These are phyloP conservation scores for Elanus axillaris DNA, from an alignment of 2,113 vertebrate genomes.

Conservation along the genomic window DNA sequence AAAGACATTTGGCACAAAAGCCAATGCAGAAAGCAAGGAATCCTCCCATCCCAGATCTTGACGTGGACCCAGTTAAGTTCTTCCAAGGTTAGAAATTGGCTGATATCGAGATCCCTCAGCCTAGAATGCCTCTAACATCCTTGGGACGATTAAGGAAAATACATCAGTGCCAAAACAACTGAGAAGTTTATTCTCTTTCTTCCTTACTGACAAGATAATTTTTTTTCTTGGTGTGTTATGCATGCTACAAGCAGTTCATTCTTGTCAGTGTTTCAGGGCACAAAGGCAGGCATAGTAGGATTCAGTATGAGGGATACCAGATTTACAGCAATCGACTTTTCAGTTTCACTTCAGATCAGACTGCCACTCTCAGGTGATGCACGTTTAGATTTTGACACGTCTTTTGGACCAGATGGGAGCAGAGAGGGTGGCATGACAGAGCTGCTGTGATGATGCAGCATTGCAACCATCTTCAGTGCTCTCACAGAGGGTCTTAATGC, in stretches of 20 bases:
- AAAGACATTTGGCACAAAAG: slow-evolving; percentile 7
- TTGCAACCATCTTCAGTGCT: neutral
- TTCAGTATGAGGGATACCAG: neutral
- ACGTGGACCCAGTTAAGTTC: neutral
- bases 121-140: neutral
- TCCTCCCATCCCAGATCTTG: neutral
- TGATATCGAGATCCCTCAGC: neutral
- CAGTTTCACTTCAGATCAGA: neutral
- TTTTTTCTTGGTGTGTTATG: neutral
- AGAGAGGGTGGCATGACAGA: neutral
- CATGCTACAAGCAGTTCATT: neutral
- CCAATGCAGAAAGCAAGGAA: neutral
- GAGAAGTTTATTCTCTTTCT: neutral
- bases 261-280: neutral
- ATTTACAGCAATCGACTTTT: neutral
- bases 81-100: neutral
- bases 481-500: neutral
- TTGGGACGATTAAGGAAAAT: neutral
- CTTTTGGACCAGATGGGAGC: neutral
- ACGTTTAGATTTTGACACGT: neutral
- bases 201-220: neutral
- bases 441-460: neutral
- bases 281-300: neutral
- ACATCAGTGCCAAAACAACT: neutral
- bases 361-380: neutral